phyloP scores from a whole-genome alignment of 2,888 invertebrate genomes.

The Stenotaenia linearis region DNA sequence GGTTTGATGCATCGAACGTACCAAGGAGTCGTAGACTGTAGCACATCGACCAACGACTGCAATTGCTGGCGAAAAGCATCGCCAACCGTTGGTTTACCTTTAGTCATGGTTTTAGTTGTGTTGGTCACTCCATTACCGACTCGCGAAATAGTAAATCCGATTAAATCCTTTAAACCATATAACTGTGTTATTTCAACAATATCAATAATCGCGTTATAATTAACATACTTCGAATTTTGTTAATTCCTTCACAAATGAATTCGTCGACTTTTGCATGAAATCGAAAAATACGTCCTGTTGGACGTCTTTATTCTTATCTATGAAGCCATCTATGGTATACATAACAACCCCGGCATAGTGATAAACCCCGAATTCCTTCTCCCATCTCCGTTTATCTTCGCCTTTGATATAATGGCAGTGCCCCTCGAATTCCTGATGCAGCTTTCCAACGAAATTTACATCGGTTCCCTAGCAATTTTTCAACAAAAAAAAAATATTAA shows the following conservation, averaged over 20 bases:
- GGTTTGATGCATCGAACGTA: constrained; percentile 90
- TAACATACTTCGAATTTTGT: constrained; percentile 53
- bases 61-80: constrained; percentile 83
- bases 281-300: constrained; percentile 91
- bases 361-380: constrained; percentile 78
- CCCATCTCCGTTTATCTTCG: constrained; percentile 78
- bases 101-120: constrained; percentile 75
- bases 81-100: constrained; percentile 81
- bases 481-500: constrained; percentile 12
- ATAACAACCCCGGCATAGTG: constrained; percentile 84
- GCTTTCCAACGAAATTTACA: constrained; percentile 76
- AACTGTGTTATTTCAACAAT: not conserved
- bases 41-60: constrained; percentile 79
- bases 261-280: constrained; percentile 74
- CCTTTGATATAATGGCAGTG: constrained; percentile 79
- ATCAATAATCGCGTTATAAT: not conserved
- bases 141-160: constrained; percentile 48
- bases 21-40: constrained; percentile 86
- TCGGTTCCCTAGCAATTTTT: constrained; percentile 69
- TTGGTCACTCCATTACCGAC: constrained; percentile 52
- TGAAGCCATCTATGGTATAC: constrained; percentile 73
- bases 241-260: constrained; percentile 73
- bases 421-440: constrained; percentile 77
- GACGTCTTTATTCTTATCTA: constrained; percentile 86
- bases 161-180: constrained; percentile 54